Evolutionary conservation across 2,113 vertebrate genomes (phyloP).

Genomic region (Callaeas wilsoni): DNA sequence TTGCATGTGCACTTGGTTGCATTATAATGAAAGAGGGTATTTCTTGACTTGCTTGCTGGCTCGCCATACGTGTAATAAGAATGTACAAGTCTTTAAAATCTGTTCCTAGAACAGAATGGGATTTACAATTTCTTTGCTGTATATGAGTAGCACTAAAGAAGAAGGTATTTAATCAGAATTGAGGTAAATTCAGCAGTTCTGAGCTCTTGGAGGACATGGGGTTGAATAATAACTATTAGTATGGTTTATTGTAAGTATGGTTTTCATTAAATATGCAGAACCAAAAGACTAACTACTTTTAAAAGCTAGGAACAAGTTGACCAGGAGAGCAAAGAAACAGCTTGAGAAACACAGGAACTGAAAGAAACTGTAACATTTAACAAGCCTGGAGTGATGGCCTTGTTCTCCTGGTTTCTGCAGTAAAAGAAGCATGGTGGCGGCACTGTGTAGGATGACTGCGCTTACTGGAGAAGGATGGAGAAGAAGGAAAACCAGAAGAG

Average conservation of each 20-base stretch:
- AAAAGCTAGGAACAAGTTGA: neutral
- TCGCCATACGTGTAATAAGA: neutral
- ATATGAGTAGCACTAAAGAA: neutral
- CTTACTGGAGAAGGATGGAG: neutral
- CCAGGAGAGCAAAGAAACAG: neutral
- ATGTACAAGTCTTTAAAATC: neutral
- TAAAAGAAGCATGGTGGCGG: neutral
- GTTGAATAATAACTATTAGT: neutral
- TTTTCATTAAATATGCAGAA: neutral
- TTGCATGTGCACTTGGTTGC: neutral
- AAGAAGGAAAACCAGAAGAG: neutral
- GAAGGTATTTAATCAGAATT: neutral
- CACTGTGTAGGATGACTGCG: neutral
- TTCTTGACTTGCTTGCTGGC: neutral
- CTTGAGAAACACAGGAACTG: neutral
- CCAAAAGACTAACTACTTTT: neutral
- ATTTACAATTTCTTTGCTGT: neutral
- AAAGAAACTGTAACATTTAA: neutral
- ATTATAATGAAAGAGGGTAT: neutral
- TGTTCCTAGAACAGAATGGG: neutral
- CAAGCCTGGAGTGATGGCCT: accelerated
- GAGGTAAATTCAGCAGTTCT: neutral
- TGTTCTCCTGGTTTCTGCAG: neutral
- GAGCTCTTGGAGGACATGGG: neutral
- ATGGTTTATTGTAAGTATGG: no score